Conservation (phyloP, 2,888 invertebrate species). For the Uropetala carovei region DNA sequence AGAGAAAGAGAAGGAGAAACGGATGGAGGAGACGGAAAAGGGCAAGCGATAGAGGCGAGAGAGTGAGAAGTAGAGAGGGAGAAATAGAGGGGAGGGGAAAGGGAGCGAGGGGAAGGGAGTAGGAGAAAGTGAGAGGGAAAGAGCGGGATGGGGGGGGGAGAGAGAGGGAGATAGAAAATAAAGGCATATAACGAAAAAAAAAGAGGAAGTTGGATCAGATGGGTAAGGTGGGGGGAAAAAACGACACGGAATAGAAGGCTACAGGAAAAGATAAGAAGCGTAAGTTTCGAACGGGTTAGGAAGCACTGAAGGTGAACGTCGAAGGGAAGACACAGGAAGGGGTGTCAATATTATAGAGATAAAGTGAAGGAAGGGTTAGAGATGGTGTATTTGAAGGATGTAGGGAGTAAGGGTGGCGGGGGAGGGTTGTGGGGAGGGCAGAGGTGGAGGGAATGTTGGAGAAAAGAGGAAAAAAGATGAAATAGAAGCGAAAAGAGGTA, state of each 20-base stretch:
- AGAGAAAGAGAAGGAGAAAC: background rate
- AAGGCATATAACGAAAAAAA: background rate
- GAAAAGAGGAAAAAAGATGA: no score
- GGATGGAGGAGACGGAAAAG: background rate
- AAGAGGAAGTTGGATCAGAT: conserved; percentile 4
- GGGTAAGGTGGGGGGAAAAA: background rate
- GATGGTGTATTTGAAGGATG: no score
- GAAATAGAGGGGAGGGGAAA: background rate
- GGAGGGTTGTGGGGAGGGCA: no score
- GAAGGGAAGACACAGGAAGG: background rate
- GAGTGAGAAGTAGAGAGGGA: no score
- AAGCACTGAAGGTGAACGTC: background rate
- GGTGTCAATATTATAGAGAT: background rate
- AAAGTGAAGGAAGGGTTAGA: no score
- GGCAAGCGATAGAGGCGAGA: no score
- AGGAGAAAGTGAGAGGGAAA: no score
- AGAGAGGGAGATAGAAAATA: background rate
- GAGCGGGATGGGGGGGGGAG: background rate
- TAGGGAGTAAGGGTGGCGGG: no score
- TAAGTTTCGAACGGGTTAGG: conserved; percentile 6
- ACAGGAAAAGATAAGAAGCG: conserved; percentile 13
- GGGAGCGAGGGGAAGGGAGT: background rate
- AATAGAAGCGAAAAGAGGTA: no score
- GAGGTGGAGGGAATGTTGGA: no score
- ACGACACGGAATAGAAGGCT: background rate